Conservation (phyloP, 30 jellyfish, hydroid and myxozoan genomes). For the Hydra vulgaris region DNA sequence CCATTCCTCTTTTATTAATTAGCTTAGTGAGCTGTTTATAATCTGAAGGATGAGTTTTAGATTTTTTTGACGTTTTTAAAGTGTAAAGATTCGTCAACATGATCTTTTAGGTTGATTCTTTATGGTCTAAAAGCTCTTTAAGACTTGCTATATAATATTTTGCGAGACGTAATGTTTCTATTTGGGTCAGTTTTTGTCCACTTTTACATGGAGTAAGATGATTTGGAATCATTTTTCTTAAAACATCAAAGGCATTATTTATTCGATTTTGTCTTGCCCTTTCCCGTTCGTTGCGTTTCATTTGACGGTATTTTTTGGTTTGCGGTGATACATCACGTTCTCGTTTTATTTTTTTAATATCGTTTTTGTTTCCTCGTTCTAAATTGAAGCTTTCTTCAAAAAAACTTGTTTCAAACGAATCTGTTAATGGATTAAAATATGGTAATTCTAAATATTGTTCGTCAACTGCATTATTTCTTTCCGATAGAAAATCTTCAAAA, state of each 20-base stretch:
- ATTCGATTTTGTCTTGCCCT: slow-evolving; percentile 91
- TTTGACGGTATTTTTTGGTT: slow-evolving; percentile 68
- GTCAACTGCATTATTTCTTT: neutral
- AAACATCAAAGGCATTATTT: slow-evolving; percentile 93
- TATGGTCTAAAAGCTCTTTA: slow-evolving; percentile 66
- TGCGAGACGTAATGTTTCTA: slow-evolving; percentile 94
- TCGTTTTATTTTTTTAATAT: neutral
- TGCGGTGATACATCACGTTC: slow-evolving; percentile 33
- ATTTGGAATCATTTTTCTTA: slow-evolving; percentile 81
- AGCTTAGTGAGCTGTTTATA: too few species aligned
- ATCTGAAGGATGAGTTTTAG: too few species aligned
- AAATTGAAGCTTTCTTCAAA: neutral
- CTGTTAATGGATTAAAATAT: neutral
- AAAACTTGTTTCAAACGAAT: neutral
- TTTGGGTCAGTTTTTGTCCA: slow-evolving; percentile 91
- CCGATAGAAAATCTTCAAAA: neutral
- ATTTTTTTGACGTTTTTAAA: too few species aligned
- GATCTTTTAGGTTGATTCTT: neutral
- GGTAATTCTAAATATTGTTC: neutral
- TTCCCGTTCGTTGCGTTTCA: slow-evolving; percentile 94
- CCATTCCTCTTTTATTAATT: too few species aligned
- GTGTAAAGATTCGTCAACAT: too few species aligned
- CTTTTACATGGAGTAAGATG: slow-evolving; percentile 86
- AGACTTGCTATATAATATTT: slow-evolving; percentile 73
- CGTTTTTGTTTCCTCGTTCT: neutral